Evolutionary conservation across 2,888 invertebrate species (phyloP).

Genomic region (Chloromyia formosa): DNA sequence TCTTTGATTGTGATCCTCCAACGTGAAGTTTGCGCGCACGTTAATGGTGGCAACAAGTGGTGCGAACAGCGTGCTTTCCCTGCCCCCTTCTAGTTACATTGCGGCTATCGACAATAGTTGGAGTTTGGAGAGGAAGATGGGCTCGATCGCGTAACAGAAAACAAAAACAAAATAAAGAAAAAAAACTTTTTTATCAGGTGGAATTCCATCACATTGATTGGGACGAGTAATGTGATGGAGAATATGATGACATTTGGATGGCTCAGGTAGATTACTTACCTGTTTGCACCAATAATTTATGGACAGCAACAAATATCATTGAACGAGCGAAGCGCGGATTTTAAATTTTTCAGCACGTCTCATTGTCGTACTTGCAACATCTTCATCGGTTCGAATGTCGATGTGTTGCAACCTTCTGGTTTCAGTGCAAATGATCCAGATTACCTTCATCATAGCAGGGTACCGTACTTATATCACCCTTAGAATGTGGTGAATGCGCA

Average conservation of each 20-base stretch:
- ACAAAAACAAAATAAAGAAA: too few species aligned
- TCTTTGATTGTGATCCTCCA: too few species aligned
- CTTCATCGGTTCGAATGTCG: neutral
- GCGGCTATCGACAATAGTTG: too few species aligned
- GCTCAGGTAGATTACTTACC: neutral
- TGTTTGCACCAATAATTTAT: neutral
- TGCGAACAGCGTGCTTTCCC: neutral
- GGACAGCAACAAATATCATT: neutral
- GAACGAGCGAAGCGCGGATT: neutral
- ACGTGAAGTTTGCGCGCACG: too few species aligned
- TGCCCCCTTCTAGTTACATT: too few species aligned
- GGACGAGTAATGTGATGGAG: neutral
- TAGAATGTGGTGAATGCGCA: too few species aligned
- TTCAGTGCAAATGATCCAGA: too few species aligned
- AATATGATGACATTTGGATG: conserved; percentile 12
- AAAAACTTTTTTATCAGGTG: neutral
- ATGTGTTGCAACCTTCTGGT: neutral
- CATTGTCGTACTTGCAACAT: neutral
- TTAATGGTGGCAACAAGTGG: neutral
- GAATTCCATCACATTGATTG: conserved; percentile 13
- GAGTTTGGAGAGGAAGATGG: neutral
- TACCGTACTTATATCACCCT: too few species aligned
- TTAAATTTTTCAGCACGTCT: conserved; percentile 6
- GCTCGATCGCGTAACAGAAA: conserved; percentile 14
- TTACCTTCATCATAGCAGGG: too few species aligned